Evolutionary conservation across 1,140 invertebrate genomes (phyloP), one percentile per base, ranked within the genome.

Genomic region (Drosophila kikkawai): DNA sequence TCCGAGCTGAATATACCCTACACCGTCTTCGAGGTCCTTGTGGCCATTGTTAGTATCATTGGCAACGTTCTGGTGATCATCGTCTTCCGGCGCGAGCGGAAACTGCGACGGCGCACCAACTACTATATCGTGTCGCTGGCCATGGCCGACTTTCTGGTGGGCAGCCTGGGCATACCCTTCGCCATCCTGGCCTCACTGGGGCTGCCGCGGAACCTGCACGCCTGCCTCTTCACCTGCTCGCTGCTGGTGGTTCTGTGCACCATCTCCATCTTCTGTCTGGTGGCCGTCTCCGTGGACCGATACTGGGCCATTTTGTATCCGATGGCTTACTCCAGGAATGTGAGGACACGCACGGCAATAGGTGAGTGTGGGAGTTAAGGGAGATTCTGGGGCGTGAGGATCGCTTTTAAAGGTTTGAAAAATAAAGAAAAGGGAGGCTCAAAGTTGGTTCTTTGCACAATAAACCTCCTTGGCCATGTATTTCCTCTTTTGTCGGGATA

Each of bases 291-390:
- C 19, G 95, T 98, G 61, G 97, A 98, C 94, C 94, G 97, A 44
- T 98, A 98, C 92, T 98, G 97, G 97, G 97, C 97, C 13, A 98
- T 98, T 69, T 94, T 98, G 0, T 95, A 97, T 93, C 97, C 97
- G 0, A 96, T 98, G 95, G 96, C 96, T 66, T 98, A 98, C 92
- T 97, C 97, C 0, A 94, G 96, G 67, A 97, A 96, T 90, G 97
- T 98, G 61, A 95, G 96, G 26, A 97, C 96, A 4, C 96, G 95
- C 93, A 97, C 96, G 53, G 96, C 97, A 63, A 95, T 97, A 80
- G 94, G 97, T 98, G 93, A 96, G 96, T 95, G 2, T n/a, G n/a
- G n/a, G n/a, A 29, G 1, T 8, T 34, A 0, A n/a, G 34, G 26
- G 11, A 37, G 17, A 19, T 37, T 2, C 0, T 32, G 12, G 7